A percentile compares a stretch with the other conserved stretches of the same genome.
Evolutionary conservation across 1,140 invertebrate species (phyloP).

Genomic region (Macrotrachela quadricornifera): DNA sequence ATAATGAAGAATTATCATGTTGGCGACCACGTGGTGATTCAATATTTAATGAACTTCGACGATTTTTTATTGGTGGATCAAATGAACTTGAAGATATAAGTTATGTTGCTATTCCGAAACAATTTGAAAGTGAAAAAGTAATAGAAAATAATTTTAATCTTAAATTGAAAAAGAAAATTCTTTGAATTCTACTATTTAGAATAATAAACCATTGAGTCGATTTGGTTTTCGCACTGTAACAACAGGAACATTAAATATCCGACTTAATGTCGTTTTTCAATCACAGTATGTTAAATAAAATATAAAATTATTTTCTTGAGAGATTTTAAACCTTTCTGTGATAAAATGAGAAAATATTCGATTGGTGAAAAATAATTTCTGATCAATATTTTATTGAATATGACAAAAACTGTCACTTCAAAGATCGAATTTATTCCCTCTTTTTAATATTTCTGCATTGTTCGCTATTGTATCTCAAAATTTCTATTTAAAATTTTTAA

Average conservation of each 20-base stretch:
- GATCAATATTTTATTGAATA: too few species aligned
- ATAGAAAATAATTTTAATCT: conserved; percentile 26
- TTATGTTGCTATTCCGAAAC: conserved; percentile 31
- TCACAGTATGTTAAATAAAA: conserved; percentile 20
- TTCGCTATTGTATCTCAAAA: too few species aligned
- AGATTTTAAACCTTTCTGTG: too few species aligned
- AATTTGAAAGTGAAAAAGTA: conserved; percentile 26
- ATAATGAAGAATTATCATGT: conserved; percentile 26
- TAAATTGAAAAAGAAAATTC: not conserved
- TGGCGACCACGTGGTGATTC: conserved; percentile 34
- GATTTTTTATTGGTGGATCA: conserved; percentile 41
- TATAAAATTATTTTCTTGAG: too few species aligned
- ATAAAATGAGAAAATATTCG: too few species aligned
- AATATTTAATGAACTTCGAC: conserved; percentile 23
- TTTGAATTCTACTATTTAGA: not conserved
- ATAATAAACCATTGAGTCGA: conserved; percentile 20
- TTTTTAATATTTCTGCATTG: too few species aligned
- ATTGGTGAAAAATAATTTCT: too few species aligned
- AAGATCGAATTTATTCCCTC: too few species aligned
- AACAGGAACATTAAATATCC: conserved; percentile 33
- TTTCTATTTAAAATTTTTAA: too few species aligned
- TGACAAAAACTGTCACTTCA: too few species aligned
- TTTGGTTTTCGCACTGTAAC: conserved; percentile 33
- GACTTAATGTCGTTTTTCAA: conserved; percentile 34
- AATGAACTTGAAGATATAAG: conserved; percentile 38